Evolutionary conservation across 2,797 vertebrate species (phyloP), one percentile per base, ranked within the genome.

Genomic region (Cebuella pygmaea): DNA sequence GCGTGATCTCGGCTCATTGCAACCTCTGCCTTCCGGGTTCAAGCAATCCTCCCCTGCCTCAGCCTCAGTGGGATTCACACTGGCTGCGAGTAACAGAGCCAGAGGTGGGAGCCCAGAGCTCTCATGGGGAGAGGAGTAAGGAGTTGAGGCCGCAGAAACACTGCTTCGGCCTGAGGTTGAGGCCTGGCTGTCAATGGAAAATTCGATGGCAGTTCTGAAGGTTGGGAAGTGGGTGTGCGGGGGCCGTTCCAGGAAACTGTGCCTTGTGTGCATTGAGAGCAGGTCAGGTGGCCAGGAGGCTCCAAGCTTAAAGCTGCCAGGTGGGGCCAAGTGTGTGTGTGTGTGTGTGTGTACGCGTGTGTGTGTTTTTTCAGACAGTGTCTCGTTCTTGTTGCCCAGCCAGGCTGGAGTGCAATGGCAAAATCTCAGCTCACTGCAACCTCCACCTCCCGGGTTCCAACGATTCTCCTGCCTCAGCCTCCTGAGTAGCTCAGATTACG

Each of bases 221-320:
- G 57, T 9, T 0, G 1, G 33, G 36, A 15, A 4, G 11, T 5
- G 5, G n/a, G n/a, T 15, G 6, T 10, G n/a, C 22, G 2, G 2
- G 57, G 70, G 61, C 26, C 3, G 14, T 6, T 39, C 48, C 9
- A 0, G 24, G 80, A 64, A 27, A 14, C 70, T 84, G 20, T 17
- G 82, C 26, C 67, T 48, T 8, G 2, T 46, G 74, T 14, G 1
- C 22, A 0, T 3, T 22, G 27, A 14, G 3, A 30, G 55, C 6
- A 50, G 30, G 33, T 24, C 41, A 39, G 48, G 61, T 80, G 6
- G 12, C 0, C 0, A 27, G 46, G 41, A 22, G 87, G 33, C 0
- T 0, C 72, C 26, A 1, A 11, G 46, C 72, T 24, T 12, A 3
- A 17, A 15, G 33, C 87, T 39, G 30, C 72, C 78, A 39, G 50